Evolutionary conservation across 2,888 invertebrate species (phyloP), one percentile per base, ranked within the genome.

Genomic region (Phalera bucephala): DNA sequence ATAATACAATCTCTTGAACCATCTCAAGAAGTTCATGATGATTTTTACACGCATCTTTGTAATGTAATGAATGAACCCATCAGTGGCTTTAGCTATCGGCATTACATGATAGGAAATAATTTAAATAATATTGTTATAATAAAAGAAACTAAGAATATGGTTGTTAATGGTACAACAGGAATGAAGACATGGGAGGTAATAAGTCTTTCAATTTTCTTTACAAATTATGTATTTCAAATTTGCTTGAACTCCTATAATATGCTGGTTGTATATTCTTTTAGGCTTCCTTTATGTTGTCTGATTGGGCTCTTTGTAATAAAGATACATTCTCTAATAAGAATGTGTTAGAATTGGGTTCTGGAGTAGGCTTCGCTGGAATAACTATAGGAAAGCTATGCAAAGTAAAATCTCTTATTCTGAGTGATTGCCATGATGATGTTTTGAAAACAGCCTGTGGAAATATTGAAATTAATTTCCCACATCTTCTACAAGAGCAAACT

Each of bases 151-250:
- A 91, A 89, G 36, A 93, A 91, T 65, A 91, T 95, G 65, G 94
- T 96, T 50, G 91, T 93, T 0, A 91, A 94, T 72, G 95, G 95
- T 15, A 95, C 96, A 11, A 96, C 96, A 9, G 96, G 96, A 14
- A 83, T 96, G 53, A 92, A 92, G 52, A 94, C 93, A 57, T 96
- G 95, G 95, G 94, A 95, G 91, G 94, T 94, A 80, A 54, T 37
- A 39, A 17, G 32, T 31, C 40, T 19, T 45, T n/a, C n/a, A n/a
- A n/a, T n/a, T n/a, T n/a, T n/a, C n/a, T n/a, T n/a, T n/a, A n/a
- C n/a, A n/a, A n/a, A n/a, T n/a, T n/a, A n/a, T n/a, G n/a, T n/a
- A n/a, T n/a, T n/a, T n/a, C n/a, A n/a, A n/a, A n/a, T n/a, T n/a
- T n/a, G n/a, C n/a, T n/a, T n/a, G n/a, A n/a, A n/a, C n/a, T n/a